These are phyloP conservation scores for Myanophis thanlyinensis DNA, from an alignment of 2,113 vertebrate species.

Conservation along the genomic window DNA sequence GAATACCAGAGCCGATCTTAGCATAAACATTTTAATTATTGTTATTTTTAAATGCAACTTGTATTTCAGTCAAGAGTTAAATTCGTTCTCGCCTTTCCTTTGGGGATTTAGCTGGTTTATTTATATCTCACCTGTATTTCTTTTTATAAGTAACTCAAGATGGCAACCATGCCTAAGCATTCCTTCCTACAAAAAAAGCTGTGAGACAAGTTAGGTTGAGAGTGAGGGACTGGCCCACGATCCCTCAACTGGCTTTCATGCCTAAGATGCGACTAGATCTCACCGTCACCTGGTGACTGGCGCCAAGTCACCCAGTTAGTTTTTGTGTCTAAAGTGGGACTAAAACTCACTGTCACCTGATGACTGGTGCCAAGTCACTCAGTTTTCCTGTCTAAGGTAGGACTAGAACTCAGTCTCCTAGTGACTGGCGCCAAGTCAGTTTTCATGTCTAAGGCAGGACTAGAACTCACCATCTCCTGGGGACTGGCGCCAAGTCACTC, in stretches of 20 bases:
- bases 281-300: too few relatives aligned
- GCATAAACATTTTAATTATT: background rate
- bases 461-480: too few relatives aligned
- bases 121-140: background rate
- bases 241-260: background rate
- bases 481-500: too few relatives aligned
- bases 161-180: background rate
- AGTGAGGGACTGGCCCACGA: background rate
- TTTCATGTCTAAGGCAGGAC: too few relatives aligned
- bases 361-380: too few relatives aligned
- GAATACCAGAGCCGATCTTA: background rate
- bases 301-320: too few relatives aligned
- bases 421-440: too few relatives aligned
- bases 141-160: background rate
- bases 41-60: background rate
- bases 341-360: too few relatives aligned
- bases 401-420: too few relatives aligned
- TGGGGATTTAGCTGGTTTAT: background rate
- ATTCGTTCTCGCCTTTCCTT: background rate
- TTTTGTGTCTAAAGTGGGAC: too few relatives aligned
- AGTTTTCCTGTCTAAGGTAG: too few relatives aligned
- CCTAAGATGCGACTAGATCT: background rate
- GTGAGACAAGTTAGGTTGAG: background rate
- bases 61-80: background rate
- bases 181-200: background rate